phyloP scores from a whole-genome alignment of 2,888 invertebrate genomes.

The Xestobium rufovillosum region DNA sequence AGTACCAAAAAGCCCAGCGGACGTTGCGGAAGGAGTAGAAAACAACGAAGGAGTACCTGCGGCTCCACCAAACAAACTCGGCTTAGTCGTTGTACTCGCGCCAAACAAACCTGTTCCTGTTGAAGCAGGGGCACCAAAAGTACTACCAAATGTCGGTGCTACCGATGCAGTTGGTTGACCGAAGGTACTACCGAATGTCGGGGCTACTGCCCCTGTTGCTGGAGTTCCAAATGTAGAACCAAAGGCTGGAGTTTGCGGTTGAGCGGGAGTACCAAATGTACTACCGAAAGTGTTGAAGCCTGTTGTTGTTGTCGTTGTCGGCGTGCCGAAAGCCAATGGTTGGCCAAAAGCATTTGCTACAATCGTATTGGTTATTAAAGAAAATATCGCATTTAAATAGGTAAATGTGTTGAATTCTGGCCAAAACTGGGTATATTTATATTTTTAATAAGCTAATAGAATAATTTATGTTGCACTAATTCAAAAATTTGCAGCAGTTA shows the following conservation, averaged over 20 bases:
- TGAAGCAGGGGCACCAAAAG: constrained; percentile 35
- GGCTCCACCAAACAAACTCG: constrained; percentile 16
- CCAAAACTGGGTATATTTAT: no score
- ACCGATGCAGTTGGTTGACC: constrained; percentile 25
- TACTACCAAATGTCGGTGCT: constrained; percentile 34
- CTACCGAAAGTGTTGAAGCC: constrained; percentile 38
- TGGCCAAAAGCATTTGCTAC: constrained; percentile 17
- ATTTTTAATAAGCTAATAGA: no score
- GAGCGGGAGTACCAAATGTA: constrained; percentile 41
- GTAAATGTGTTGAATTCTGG: no score
- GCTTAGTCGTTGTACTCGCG: constrained; percentile 20
- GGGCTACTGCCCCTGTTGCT: constrained; percentile 24
- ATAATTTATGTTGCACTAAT: no score
- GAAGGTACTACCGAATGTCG: constrained; percentile 29
- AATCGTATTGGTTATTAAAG: constrained; percentile 12
- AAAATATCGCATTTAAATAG: no score
- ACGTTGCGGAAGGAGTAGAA: constrained; percentile 46
- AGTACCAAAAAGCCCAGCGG: constrained; percentile 49
- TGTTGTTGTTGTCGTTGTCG: constrained; percentile 30
- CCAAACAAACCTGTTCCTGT: constrained; percentile 25
- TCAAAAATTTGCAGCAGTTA: no score
- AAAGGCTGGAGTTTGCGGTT: constrained; percentile 39
- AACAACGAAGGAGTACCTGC: constrained; percentile 12
- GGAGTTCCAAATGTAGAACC: constrained; percentile 38
- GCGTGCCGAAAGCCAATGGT: constrained; percentile 34